These are phyloP conservation scores for Palaemon carinicauda DNA, from an alignment of 1,140 invertebrate species.

Conservation along the genomic window DNA sequence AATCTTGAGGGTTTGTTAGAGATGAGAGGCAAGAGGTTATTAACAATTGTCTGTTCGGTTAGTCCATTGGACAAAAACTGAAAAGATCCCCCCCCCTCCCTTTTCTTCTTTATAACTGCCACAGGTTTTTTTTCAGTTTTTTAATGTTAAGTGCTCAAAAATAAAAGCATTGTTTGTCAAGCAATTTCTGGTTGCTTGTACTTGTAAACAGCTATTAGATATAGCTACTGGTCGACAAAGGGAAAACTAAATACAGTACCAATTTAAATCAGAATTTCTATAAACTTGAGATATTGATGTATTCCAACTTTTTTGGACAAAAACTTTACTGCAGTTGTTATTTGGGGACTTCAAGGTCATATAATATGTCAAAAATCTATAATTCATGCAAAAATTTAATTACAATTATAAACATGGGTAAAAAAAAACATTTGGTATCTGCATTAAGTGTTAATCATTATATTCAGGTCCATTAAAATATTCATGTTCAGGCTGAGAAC, in stretches of 20 bases:
- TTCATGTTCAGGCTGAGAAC: neutral
- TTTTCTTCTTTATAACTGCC: conserved; percentile 25
- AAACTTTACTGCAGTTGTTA: neutral
- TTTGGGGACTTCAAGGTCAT: neutral
- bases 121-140: neutral
- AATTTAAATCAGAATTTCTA: neutral
- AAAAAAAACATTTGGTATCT: neutral
- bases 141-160: neutral
- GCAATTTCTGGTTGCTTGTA: conserved; percentile 2
- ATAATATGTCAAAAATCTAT: neutral
- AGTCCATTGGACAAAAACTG: neutral
- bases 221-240: neutral
- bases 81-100: too few relatives aligned
- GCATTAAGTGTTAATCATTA: neutral
- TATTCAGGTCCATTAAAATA: neutral
- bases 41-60: too few relatives aligned
- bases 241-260: neutral
- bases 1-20: too few relatives aligned
- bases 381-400: neutral
- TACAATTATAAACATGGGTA: neutral
- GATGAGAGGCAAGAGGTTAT: too few relatives aligned
- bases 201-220: neutral
- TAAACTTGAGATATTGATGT: too few relatives aligned
- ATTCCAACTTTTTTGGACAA: too few relatives aligned
- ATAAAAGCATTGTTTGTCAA: neutral